A percentile compares a stretch with the other conserved stretches of the same genome.
Conservation (phyloP, 2,888 invertebrate species). For the Spilosoma lubricipeda region DNA sequence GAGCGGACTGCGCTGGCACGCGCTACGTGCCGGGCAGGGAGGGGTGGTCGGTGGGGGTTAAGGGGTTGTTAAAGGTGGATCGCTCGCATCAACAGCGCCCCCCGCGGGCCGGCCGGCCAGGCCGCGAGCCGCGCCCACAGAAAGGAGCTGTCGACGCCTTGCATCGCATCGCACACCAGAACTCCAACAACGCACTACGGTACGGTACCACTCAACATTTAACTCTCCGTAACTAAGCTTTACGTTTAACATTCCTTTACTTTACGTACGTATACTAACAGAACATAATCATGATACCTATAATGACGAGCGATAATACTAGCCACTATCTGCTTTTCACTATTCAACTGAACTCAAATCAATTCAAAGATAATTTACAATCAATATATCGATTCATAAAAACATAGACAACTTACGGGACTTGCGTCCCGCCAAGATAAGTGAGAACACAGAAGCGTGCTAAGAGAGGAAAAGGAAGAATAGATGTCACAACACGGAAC, state of each 20-base stretch:
- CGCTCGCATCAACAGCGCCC: constrained; percentile 68
- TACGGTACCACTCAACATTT: constrained; percentile 86
- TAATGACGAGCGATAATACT: constrained; percentile 85
- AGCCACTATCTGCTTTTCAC: constrained; percentile 86
- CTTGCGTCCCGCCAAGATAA: constrained; percentile 85
- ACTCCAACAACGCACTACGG: constrained; percentile 84
- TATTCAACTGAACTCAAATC: constrained; percentile 84
- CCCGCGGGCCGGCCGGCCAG: constrained; percentile 50
- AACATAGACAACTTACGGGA: constrained; percentile 83
- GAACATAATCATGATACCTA: constrained; percentile 85
- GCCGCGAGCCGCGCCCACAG: constrained; percentile 60
- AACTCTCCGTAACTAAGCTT: constrained; percentile 84
- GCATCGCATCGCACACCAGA: constrained; percentile 71
- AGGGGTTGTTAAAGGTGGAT: constrained; percentile 23
- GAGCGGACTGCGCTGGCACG: constrained; percentile 50
- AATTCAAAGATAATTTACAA: constrained; percentile 83
- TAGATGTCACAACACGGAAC: constrained; percentile 86
- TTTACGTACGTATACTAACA: constrained; percentile 81
- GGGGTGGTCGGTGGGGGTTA: constrained; percentile 37
- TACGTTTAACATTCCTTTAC: constrained; percentile 83
- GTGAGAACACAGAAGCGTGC: constrained; percentile 88
- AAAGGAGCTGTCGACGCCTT: constrained; percentile 75
- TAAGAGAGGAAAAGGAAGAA: constrained; percentile 86
- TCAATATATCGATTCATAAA: constrained; percentile 83
- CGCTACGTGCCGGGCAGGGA: constrained; percentile 32